Evolutionary conservation across 2,888 invertebrate genomes (phyloP), one percentile per base, ranked within the genome.

Genomic region (Tenthredo distinguenda): DNA sequence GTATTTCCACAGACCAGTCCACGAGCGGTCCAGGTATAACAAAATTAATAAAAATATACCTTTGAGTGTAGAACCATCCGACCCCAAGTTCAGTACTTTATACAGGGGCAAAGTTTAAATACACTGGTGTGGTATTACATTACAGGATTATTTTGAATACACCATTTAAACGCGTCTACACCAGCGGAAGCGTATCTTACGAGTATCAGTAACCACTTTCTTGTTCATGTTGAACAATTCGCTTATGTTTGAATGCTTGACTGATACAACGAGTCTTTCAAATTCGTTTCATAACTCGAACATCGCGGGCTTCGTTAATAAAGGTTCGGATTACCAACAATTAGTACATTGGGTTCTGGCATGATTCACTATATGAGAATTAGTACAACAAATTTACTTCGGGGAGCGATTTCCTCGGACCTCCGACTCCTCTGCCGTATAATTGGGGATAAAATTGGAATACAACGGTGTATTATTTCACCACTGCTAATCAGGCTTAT

Each of bases 31-130:
- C 40, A 43, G 37, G 43, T n/a, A 21, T 26, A 74, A 74, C 21
- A n/a, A 37, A 74, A 43, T 74, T 74, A 74, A 43, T 26, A 74
- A 74, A 37, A 74, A 74, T 43, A 43, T 43, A 74, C 72, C 43
- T 74, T 21, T 26, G 43, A 74, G n/a, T 43, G 72, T 43, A 31
- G n/a, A 74, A 43, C 43, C 43, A 74, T 74, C 43, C 43, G 72
- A 74, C 43, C 72, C 72, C 15, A 74, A 43, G 21, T 43, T 74
- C 72, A 3, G n/a, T 43, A 12, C 40, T 37, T 43, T 21, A 7
- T 55, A 21, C 40, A 74, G n/a, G 72, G 21, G 43, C 40, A 40
- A 43, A 74, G 72, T 43, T 74, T 12, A 43, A 43, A 21, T 12
- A 74, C 43, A 18, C 40, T 15, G n/a, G 2, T 74, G 10, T 74